Percentiles rank a stretch among this genome's conserved stretches.
Conservation (phyloP, 2,888 invertebrate species). For the Lissocephala sabroskyi region DNA sequence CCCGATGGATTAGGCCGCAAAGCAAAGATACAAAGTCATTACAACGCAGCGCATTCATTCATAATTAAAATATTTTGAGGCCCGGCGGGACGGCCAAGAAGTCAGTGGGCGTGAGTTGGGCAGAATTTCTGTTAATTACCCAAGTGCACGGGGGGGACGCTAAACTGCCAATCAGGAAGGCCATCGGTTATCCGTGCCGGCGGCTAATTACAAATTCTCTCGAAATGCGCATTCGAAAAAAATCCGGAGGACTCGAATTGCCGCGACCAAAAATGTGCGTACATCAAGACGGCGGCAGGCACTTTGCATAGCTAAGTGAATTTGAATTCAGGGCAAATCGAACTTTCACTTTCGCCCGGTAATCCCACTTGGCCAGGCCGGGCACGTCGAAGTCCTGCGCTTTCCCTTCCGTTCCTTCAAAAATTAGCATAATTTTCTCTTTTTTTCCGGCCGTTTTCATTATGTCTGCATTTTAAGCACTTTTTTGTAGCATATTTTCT, state of each 20-base stretch:
- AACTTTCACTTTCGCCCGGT: conserved; percentile 40
- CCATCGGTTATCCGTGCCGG: not conserved
- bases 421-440: conserved; percentile 70
- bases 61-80: conserved; percentile 50
- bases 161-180: conserved; percentile 1
- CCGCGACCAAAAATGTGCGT: conserved; percentile 65
- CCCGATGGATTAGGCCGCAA: conserved; percentile 1
- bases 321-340: conserved; percentile 52
- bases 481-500: conserved; percentile 28
- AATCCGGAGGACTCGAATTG: conserved; percentile 68
- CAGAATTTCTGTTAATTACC: conserved; percentile 36
- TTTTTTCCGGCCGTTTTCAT: conserved; percentile 48
- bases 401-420: conserved; percentile 41
- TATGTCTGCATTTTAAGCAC: conserved; percentile 56
- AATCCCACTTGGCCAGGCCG: not conserved
- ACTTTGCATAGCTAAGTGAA: conserved; percentile 51
- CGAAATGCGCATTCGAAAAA: conserved; percentile 27
- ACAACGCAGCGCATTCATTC: conserved; percentile 37
- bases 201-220: conserved; percentile 53
- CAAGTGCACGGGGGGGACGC: not conserved
- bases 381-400: conserved; percentile 1
- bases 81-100: no score
- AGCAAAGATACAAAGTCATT: conserved; percentile 53
- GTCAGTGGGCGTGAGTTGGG: conserved; percentile 28
- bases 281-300: conserved; percentile 41